Evolutionary conservation across 1,140 invertebrate genomes (phyloP).

Genomic region (Bombus pyrosoma): DNA sequence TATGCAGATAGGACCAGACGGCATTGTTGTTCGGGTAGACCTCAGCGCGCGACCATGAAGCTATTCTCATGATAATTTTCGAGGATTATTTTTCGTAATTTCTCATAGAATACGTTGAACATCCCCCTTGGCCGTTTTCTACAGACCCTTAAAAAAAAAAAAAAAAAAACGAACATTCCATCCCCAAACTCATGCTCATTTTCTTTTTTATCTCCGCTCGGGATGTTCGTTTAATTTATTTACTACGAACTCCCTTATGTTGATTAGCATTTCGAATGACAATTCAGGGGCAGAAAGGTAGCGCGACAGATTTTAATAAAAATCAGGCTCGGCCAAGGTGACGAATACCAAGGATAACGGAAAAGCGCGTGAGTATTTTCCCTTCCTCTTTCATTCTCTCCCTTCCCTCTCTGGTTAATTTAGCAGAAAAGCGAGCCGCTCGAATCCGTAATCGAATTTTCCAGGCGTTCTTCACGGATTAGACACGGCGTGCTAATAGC

Average conservation of each 20-base stretch:
- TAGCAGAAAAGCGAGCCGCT: not conserved
- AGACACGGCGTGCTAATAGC: slow-evolving; percentile 17
- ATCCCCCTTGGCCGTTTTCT: slow-evolving; percentile 52
- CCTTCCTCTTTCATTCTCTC: too few relatives aligned
- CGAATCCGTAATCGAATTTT: slow-evolving; percentile 9
- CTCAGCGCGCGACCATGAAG: slow-evolving; percentile 37
- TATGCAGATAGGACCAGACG: slow-evolving; percentile 76
- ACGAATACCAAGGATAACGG: not conserved
- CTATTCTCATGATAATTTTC: slow-evolving; percentile 76
- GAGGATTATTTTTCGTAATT: slow-evolving; percentile 73
- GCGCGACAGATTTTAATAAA: not conserved
- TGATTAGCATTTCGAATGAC: slow-evolving; percentile 19
- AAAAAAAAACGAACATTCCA: not conserved
- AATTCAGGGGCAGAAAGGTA: not conserved
- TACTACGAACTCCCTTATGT: slow-evolving; percentile 35
- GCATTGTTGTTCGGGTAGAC: slow-evolving; percentile 73
- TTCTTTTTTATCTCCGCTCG: not conserved
- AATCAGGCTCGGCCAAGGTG: not conserved
- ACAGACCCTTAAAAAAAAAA: slow-evolving; percentile 2
- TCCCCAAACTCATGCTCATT: not conserved
- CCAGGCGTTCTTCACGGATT: slow-evolving; percentile 1
- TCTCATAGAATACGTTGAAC: slow-evolving; percentile 67
- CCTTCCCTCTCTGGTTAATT: not conserved
- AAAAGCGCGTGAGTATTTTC: not conserved
- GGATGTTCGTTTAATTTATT: slow-evolving; percentile 35